Evolutionary conservation across 2,888 invertebrate species (phyloP).

Genomic region (Sesamia inferens): DNA sequence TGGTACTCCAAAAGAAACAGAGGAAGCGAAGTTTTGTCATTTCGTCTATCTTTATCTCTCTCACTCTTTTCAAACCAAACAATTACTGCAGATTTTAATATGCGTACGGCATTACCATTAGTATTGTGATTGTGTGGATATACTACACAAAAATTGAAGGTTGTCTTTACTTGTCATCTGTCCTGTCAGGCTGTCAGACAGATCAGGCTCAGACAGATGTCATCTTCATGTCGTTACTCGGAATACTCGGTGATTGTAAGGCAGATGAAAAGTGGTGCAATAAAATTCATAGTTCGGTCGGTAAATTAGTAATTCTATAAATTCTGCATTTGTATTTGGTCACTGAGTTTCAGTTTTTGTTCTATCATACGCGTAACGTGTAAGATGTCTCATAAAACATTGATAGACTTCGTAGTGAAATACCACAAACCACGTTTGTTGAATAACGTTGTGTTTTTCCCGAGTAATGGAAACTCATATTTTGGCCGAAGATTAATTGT

Average conservation of each 20-base stretch:
- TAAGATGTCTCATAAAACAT: constrained; percentile 82
- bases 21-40: too few species aligned
- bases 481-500: constrained; percentile 81
- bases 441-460: constrained; percentile 84
- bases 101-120: too few species aligned
- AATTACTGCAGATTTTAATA: too few species aligned
- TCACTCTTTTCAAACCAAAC: too few species aligned
- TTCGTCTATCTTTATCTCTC: too few species aligned
- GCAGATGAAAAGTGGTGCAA: constrained; percentile 65
- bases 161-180: too few species aligned
- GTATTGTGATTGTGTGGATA: too few species aligned
- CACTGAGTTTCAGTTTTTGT: not conserved
- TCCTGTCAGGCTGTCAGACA: too few species aligned
- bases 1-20: too few species aligned
- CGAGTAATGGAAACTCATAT: constrained; percentile 86
- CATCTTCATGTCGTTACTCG: not conserved
- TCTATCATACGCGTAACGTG: constrained; percentile 17
- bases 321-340: not conserved
- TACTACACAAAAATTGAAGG: too few species aligned
- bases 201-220: not conserved
- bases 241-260: too few species aligned
- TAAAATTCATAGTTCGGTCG: not conserved
- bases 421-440: constrained; percentile 84
- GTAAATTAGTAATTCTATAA: constrained; percentile 4
- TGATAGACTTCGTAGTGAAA: constrained; percentile 86